These are phyloP conservation scores for Crotalus horridus DNA, from an alignment of 2,113 vertebrate species.

Conservation along the genomic window DNA sequence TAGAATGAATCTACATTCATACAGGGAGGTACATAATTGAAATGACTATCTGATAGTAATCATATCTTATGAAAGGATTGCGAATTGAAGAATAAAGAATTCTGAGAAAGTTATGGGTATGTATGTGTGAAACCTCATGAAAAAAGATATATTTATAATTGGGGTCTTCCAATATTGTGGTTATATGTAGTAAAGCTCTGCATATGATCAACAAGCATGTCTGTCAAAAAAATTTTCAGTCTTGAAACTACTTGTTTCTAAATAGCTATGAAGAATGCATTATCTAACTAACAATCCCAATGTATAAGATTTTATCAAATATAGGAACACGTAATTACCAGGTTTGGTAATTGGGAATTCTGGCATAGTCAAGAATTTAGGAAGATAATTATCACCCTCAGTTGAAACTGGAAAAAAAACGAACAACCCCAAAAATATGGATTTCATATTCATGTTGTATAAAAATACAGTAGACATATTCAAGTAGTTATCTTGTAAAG, in stretches of 20 bases:
- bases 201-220: neutral
- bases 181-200: neutral
- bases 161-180: neutral
- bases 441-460: neutral
- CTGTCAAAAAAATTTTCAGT: neutral
- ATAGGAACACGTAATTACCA: neutral
- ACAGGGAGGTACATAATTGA: neutral
- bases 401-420: neutral
- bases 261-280: neutral
- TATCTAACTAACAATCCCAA: neutral
- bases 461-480: neutral
- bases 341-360: neutral
- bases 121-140: neutral
- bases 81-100: neutral
- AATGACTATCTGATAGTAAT: neutral
- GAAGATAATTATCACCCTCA: neutral
- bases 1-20: neutral
- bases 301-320: neutral
- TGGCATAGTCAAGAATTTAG: neutral
- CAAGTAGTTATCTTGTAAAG: neutral
- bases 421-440: neutral
- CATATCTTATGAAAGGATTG: neutral
- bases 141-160: neutral
- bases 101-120: neutral
- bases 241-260: neutral